Base-by-base conservation (phyloP, 2,797 vertebrate genomes). In the Strix occidentalis region DNA sequence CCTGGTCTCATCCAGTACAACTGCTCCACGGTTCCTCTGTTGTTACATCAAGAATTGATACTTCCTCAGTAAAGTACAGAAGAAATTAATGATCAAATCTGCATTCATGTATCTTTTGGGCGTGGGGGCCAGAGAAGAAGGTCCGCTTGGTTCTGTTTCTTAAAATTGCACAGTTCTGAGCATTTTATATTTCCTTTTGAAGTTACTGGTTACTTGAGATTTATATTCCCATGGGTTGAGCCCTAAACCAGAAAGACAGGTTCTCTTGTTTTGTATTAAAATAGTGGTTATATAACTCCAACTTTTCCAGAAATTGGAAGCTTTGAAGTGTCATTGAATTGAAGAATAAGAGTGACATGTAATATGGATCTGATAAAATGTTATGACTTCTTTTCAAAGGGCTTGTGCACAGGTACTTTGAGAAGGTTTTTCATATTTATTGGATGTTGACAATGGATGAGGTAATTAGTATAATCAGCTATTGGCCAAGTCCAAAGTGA, bases 401-500 rank as follows among this genome's bases (percentile, higher is more conserved):
- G 3, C 11, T 66, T 45, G 14, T 28, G 39, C 39, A 35, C 28
- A 43, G 29, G 14, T 50, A 50, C 7, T 41, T 58, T 66, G 23
- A 85, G 18, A 28, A 60, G 0, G 7, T 43, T 57, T 87, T 76
- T 57, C 26, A 46, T 15, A 54, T 6, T 50, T 75, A 13, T 0
- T 53, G 29, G 65, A n/a, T 39, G 13, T 20, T 61, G 37, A 60
- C 11, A 71, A 8, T 28, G 13, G 31, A 56, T 57, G 15, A 79
- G 11, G 24, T 63, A 43, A 58, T 66, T 0, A 0, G 10, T 11
- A 16, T 43, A 53, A 31, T 79, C 16, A n/a, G 16, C 54, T 48
- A 25, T 23, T 61, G 21, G 25, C 24, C 35, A 79, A 7, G 41
- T 72, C 41, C 37, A 83, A 53, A 60, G 28, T 48, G 13, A 48